phyloP scores from a whole-genome alignment of 2,888 invertebrate genomes.

The Sarcophaga caerulescens region DNA sequence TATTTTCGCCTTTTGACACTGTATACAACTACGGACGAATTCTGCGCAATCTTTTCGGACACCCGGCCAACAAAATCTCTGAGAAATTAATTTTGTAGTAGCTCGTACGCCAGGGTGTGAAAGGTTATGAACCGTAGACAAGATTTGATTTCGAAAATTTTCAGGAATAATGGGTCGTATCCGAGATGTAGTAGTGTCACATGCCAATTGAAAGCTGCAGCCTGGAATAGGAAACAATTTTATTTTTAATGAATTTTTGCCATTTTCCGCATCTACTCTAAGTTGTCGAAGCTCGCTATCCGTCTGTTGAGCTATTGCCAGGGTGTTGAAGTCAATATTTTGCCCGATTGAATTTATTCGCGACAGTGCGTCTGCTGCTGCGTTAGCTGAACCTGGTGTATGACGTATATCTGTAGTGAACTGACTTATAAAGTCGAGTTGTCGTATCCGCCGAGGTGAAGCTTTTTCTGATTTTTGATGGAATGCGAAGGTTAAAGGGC shows the following conservation, averaged over 20 bases:
- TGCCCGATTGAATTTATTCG: conserved; percentile 11
- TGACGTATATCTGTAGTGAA: conserved; percentile 36
- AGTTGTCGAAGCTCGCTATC: no score
- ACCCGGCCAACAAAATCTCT: no score
- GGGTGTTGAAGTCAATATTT: conserved; percentile 12
- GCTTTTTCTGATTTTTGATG: conserved; percentile 5
- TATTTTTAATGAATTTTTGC: conserved; percentile 1
- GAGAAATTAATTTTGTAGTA: background rate
- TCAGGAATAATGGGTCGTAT: background rate
- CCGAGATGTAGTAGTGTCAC: conserved; percentile 6
- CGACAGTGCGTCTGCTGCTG: conserved; percentile 2
- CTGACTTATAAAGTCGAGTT: background rate
- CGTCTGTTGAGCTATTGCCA: conserved; percentile 19
- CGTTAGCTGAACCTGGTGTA: background rate
- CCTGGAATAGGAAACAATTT: background rate
- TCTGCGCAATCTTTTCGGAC: background rate
- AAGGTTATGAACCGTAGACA: background rate
- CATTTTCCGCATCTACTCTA: no score
- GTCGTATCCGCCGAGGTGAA: background rate
- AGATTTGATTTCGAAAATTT: background rate
- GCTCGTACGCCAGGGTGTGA: background rate
- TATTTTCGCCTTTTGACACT: background rate
- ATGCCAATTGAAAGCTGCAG: background rate
- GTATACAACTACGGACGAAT: background rate
- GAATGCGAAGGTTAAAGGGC: conserved; percentile 1